Percentiles rank a stretch among this genome's conserved stretches.
phyloP scores from a whole-genome alignment of 2,113 vertebrate species.

The Scomber japonicus region DNA sequence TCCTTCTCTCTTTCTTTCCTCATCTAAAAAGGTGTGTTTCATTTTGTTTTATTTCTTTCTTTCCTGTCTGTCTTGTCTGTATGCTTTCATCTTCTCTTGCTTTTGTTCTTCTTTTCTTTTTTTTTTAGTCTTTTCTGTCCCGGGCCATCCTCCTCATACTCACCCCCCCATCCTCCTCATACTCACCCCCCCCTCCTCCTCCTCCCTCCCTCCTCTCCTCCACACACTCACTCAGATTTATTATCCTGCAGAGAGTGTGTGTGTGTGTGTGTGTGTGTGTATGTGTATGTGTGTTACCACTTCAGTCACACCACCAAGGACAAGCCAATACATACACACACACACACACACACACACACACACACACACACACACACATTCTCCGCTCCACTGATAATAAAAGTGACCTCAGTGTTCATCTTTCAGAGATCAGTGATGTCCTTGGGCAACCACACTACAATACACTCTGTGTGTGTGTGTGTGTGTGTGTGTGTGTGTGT shows the following conservation, averaged over 20 bases:
- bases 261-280: neutral
- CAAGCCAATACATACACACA: constrained; percentile 4
- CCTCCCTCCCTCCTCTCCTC: neutral
- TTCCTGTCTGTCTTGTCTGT: neutral
- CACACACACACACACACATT: constrained; percentile 13
- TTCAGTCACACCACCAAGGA: constrained; percentile 16
- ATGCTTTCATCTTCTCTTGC: neutral
- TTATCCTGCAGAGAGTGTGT: constrained; percentile 42
- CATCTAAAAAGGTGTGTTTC: too few relatives aligned
- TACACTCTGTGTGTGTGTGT: neutral
- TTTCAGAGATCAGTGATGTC: constrained; percentile 18
- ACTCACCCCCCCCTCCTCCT: neutral
- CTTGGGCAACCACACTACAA: neutral
- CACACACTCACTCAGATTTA: constrained; percentile 47
- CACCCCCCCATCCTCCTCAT: neutral
- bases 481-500: neutral
- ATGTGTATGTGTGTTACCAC: neutral
- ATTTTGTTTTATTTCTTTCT: too few relatives aligned
- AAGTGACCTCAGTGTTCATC: constrained; percentile 49
- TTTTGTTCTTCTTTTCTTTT: fast-evolving
- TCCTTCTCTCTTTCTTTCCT: too few relatives aligned
- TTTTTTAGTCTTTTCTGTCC: neutral
- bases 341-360: constrained; percentile 23
- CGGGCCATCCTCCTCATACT: neutral
- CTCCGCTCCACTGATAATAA: constrained; percentile 24